Conservation (phyloP, 1,140 invertebrate genomes). For the Achroia grisella region DNA sequence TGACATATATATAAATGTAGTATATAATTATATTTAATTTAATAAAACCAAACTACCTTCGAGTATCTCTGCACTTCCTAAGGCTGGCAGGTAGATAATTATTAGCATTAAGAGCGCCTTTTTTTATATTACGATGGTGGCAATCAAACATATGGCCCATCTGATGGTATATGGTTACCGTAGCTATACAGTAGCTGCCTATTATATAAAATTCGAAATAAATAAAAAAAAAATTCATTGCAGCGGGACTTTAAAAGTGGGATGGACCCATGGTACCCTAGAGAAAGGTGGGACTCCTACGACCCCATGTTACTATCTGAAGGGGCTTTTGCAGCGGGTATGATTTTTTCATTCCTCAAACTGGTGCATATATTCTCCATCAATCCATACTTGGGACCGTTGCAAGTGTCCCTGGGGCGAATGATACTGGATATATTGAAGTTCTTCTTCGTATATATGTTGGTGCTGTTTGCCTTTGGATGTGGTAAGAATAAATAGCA, state of each 20-base stretch:
- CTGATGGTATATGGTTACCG: no score
- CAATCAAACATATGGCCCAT: no score
- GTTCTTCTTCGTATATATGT: conserved; percentile 94
- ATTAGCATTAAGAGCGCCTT: no score
- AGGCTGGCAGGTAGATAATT: no score
- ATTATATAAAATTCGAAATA: no score
- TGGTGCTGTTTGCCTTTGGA: conserved; percentile 92
- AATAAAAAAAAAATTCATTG: no score
- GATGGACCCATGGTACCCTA: conserved; percentile 85
- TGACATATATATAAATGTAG: no score
- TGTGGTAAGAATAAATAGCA: conserved; percentile 77
- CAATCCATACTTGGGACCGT: conserved; percentile 93
- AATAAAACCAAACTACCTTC: no score
- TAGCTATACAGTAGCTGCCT: no score
- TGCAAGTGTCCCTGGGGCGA: conserved; percentile 88
- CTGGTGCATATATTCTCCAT: conserved; percentile 97
- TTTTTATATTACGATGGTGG: no score
- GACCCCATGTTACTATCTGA: conserved; percentile 96
- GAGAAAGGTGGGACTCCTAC: conserved; percentile 93
- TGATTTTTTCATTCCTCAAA: conserved; percentile 96
- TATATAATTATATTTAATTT: no score
- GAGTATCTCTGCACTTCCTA: no score
- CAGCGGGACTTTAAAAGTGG: conserved; percentile 83
- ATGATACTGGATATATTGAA: conserved; percentile 96
- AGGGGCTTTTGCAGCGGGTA: conserved; percentile 94